phyloP scores from a whole-genome alignment of 2,797 vertebrate genomes.

The Sebastes dallii region DNA sequence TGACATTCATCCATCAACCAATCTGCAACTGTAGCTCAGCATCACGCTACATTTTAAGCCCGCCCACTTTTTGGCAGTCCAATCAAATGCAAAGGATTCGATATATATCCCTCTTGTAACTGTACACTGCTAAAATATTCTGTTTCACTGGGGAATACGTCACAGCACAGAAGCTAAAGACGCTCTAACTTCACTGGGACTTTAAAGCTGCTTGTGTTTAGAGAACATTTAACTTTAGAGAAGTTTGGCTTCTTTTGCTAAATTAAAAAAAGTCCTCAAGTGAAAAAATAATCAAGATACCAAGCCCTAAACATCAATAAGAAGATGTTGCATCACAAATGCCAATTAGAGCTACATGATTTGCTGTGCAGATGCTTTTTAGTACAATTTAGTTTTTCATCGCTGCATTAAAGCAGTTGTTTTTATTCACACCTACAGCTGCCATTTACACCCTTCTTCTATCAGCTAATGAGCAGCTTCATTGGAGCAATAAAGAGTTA shows the following conservation, averaged over 20 bases:
- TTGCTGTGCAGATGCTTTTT: background rate
- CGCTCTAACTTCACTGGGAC: background rate
- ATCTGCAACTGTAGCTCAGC: too few relatives aligned
- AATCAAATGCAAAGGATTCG: too few relatives aligned
- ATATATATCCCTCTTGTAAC: too few relatives aligned
- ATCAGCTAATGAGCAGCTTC: background rate
- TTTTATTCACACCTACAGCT: background rate
- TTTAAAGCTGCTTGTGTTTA: background rate
- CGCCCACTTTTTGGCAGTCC: too few relatives aligned
- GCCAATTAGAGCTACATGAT: background rate
- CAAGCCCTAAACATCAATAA: background rate
- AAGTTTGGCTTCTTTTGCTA: background rate
- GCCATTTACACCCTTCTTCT: background rate
- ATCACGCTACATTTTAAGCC: too few relatives aligned
- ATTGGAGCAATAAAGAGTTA: slow-evolving; percentile 1
- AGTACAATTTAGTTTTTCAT: background rate
- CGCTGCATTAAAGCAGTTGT: background rate
- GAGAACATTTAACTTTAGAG: background rate
- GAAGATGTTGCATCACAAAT: background rate
- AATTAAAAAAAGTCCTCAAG: background rate
- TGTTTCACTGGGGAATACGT: too few relatives aligned
- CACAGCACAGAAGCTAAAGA: too few relatives aligned
- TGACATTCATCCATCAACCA: too few relatives aligned
- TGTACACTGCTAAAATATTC: too few relatives aligned
- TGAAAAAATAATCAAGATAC: background rate